Percentiles rank a stretch among this genome's conserved stretches.
Evolutionary conservation across 2,888 invertebrate genomes (phyloP).

Genomic region (Lagria hirta): DNA sequence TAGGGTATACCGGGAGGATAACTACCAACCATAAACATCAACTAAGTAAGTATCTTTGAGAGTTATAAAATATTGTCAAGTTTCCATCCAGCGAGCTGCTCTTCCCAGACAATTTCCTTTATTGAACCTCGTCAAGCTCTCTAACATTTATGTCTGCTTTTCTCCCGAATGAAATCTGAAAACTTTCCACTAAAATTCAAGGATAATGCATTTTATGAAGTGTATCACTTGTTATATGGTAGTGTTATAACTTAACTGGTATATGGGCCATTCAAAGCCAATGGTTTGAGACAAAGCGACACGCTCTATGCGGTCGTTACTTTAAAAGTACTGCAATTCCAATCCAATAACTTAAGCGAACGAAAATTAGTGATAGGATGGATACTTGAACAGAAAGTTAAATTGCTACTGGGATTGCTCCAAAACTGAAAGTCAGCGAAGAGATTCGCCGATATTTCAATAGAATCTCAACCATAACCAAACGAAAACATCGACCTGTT

Average conservation of each 20-base stretch:
- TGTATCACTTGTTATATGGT: slow-evolving; percentile 18
- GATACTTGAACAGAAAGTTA: slow-evolving; percentile 25
- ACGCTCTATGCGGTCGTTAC: slow-evolving; percentile 13
- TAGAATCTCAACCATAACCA: slow-evolving; percentile 25
- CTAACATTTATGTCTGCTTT: too few relatives aligned
- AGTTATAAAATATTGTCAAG: too few relatives aligned
- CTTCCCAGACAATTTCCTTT: too few relatives aligned
- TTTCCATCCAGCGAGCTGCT: too few relatives aligned
- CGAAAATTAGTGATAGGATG: slow-evolving; percentile 25
- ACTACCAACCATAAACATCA: too few relatives aligned
- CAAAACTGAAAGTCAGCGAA: slow-evolving; percentile 31
- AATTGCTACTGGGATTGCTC: slow-evolving; percentile 23
- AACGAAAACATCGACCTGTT: slow-evolving; percentile 12
- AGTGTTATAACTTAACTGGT: slow-evolving; percentile 17
- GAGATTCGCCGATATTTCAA: slow-evolving; percentile 27
- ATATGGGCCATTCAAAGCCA: slow-evolving; percentile 27
- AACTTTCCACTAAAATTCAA: slow-evolving; percentile 24
- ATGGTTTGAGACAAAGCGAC: slow-evolving; percentile 28
- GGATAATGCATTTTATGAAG: slow-evolving; percentile 30
- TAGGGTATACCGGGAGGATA: too few relatives aligned
- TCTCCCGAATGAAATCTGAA: slow-evolving; percentile 7
- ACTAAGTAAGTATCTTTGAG: too few relatives aligned
- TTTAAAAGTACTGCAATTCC: slow-evolving; percentile 26
- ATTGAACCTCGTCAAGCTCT: too few relatives aligned
- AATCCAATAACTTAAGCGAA: slow-evolving; percentile 16